Conservation (phyloP, 1,140 invertebrate species). For the Sitodiplosis mosellana region DNA sequence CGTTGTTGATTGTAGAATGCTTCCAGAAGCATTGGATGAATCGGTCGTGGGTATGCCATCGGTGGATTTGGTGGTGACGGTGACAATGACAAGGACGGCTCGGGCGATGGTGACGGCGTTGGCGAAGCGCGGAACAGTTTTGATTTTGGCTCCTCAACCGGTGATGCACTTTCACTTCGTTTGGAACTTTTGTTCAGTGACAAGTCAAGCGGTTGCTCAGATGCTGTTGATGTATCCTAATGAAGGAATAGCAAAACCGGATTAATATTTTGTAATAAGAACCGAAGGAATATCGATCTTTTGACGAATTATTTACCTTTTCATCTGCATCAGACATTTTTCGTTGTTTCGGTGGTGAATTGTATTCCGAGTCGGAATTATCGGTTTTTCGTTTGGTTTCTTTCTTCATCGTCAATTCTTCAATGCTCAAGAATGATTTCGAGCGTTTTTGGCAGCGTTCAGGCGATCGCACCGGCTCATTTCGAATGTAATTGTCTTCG, state of each 20-base stretch:
- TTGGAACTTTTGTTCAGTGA: slow-evolving; percentile 31
- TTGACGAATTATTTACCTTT: too few relatives aligned
- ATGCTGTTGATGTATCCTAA: slow-evolving; percentile 4
- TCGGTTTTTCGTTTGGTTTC: not conserved
- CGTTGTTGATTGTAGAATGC: slow-evolving; percentile 38
- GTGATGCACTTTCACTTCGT: not conserved
- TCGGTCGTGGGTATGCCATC: slow-evolving; percentile 59
- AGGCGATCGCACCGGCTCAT: not conserved
- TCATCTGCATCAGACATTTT: too few relatives aligned
- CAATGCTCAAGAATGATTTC: slow-evolving; percentile 1
- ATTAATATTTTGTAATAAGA: too few relatives aligned
- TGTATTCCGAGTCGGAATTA: not conserved
- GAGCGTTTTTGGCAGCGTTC: slow-evolving; percentile 4
- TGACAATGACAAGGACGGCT: slow-evolving; percentile 20
- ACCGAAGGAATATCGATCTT: too few relatives aligned
- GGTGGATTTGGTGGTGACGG: slow-evolving; percentile 29
- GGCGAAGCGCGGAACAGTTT: slow-evolving; percentile 16
- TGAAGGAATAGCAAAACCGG: too few relatives aligned
- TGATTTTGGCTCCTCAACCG: slow-evolving; percentile 7
- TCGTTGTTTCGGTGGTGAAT: not conserved
- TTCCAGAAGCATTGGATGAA: slow-evolving; percentile 57
- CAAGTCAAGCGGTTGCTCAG: slow-evolving; percentile 57
- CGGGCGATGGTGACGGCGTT: slow-evolving; percentile 13
- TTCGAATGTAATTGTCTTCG: slow-evolving; percentile 2
- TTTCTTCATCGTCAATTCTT: not conserved